phyloP scores from a whole-genome alignment of 2,888 invertebrate species.

The Pedicia rivosa region DNA sequence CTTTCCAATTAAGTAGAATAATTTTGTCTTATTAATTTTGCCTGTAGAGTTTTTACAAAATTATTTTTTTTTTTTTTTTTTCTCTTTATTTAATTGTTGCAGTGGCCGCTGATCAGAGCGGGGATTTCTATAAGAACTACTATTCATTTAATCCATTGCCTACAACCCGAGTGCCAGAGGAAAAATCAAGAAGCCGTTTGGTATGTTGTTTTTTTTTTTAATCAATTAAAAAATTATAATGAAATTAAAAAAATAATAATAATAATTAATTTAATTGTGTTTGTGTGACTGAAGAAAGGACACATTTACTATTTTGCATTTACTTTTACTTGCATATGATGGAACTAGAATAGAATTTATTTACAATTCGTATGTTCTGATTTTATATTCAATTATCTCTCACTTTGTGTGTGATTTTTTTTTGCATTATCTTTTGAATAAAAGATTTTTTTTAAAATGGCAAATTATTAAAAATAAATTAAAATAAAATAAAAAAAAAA shows the following conservation, averaged over 20 bases:
- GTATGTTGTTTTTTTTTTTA: slow-evolving; percentile 43
- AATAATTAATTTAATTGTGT: too few species aligned
- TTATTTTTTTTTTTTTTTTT: slow-evolving; percentile 4
- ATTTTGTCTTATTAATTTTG: background rate
- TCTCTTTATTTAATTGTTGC: slow-evolving; percentile 34
- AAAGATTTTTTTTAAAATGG: too few species aligned
- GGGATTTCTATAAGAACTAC: slow-evolving; percentile 76
- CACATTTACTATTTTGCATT: too few species aligned
- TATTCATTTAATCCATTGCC: slow-evolving; percentile 48
- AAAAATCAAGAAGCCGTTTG: slow-evolving; percentile 49
- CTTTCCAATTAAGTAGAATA: background rate
- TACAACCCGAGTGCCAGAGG: slow-evolving; percentile 39
- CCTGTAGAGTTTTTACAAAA: too few species aligned
- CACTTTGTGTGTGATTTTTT: too few species aligned
- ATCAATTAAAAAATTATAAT: background rate
- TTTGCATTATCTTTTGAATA: too few species aligned
- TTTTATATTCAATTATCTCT: too few species aligned
- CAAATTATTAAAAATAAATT: background rate
- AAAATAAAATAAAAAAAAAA: background rate
- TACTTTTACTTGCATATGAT: too few species aligned
- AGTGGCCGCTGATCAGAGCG: slow-evolving; percentile 69
- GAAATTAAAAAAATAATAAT: background rate
- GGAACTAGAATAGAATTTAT: too few species aligned
- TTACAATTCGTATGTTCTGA: too few species aligned
- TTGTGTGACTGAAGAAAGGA: too few species aligned